Conservation (phyloP, 2,888 invertebrate species). For the Furcula furcula region DNA sequence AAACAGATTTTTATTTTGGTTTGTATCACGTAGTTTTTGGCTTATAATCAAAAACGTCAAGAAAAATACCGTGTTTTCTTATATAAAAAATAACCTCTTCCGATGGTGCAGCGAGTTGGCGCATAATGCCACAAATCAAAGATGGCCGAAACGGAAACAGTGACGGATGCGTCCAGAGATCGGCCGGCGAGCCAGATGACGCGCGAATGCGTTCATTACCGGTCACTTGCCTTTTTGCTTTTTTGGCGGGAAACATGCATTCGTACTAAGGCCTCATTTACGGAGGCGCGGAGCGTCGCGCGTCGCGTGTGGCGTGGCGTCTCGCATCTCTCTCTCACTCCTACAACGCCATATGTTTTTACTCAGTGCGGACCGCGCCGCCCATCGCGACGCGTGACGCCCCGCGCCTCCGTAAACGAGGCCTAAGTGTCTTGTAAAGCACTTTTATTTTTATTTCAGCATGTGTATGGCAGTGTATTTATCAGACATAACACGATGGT, state of each 20-base stretch:
- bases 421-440: too few species aligned
- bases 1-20: too few species aligned
- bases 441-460: slow-evolving; percentile 20
- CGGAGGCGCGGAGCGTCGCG: too few species aligned
- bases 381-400: too few species aligned
- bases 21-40: too few species aligned
- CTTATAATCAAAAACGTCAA: too few species aligned
- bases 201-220: slow-evolving; percentile 38
- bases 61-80: too few species aligned
- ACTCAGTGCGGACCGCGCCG: too few species aligned
- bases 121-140: slow-evolving; percentile 38
- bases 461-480: neutral
- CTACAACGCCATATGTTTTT: too few species aligned
- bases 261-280: slow-evolving; percentile 24
- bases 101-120: neutral
- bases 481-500: neutral
- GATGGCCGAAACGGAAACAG: slow-evolving; percentile 57
- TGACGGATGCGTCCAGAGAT: slow-evolving; percentile 42
- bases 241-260: slow-evolving; percentile 34
- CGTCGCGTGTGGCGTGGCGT: too few species aligned
- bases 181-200: slow-evolving; percentile 38
- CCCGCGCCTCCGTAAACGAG: too few species aligned
- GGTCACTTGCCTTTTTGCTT: slow-evolving; percentile 49
- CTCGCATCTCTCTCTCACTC: too few species aligned
- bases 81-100: neutral